Evolutionary conservation across 2,888 invertebrate genomes (phyloP).

Genomic region (Synanthedon vespiformis): DNA sequence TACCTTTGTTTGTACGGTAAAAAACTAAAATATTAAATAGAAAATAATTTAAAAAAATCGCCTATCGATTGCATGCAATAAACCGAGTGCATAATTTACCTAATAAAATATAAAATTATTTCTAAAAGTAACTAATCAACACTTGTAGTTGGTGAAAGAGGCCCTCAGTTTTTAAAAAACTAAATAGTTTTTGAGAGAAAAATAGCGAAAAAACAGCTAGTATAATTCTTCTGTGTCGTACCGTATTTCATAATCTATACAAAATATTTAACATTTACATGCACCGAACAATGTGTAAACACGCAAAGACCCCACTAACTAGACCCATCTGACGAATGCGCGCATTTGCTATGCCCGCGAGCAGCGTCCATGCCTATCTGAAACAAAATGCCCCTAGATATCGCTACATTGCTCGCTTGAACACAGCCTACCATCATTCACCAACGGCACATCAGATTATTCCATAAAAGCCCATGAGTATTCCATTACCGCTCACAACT

Average conservation of each 20-base stretch:
- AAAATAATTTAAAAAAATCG: too few species aligned
- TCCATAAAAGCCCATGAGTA: slow-evolving; percentile 43
- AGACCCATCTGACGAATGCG: slow-evolving; percentile 27
- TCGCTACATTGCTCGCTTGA: neutral
- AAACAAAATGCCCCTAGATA: slow-evolving; percentile 1
- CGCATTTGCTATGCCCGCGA: slow-evolving; percentile 22
- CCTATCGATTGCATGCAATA: too few species aligned
- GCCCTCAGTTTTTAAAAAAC: too few species aligned
- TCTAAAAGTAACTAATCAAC: too few species aligned
- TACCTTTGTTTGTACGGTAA: too few species aligned
- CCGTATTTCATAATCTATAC: neutral
- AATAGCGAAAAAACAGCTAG: neutral
- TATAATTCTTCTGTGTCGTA: neutral
- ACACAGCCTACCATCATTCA: slow-evolving; percentile 19
- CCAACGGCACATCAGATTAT: slow-evolving; percentile 26
- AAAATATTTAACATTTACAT: slow-evolving; percentile 18
- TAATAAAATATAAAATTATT: too few species aligned
- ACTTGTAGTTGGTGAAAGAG: too few species aligned
- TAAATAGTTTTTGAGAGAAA: neutral
- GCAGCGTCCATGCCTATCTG: slow-evolving; percentile 7
- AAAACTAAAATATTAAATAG: too few species aligned
- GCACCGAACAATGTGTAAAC: slow-evolving; percentile 14
- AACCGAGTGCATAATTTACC: too few species aligned
- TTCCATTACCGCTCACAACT: slow-evolving; percentile 40
- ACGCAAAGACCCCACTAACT: slow-evolving; percentile 18